Percentiles rank a stretch among this genome's conserved stretches.
phyloP scores from a whole-genome alignment of 2,888 invertebrate species.

The Lydus trimaculatus region DNA sequence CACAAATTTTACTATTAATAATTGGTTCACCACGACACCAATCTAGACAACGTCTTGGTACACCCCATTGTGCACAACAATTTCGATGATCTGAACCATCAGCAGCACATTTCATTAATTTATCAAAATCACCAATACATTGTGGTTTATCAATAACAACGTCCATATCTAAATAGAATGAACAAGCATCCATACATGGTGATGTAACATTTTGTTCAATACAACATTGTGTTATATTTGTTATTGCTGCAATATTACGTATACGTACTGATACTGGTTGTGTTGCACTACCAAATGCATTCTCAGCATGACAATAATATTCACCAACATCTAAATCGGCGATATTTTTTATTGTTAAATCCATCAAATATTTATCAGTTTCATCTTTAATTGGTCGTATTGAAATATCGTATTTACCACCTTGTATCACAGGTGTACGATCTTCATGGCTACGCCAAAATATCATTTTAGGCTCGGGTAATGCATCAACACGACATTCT shows the following conservation, averaged over 20 bases:
- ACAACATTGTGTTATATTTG: slow-evolving; percentile 83
- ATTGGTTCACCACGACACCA: slow-evolving; percentile 84
- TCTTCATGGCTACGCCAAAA: slow-evolving; percentile 83
- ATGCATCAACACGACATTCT: slow-evolving; percentile 79
- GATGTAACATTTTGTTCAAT: slow-evolving; percentile 79
- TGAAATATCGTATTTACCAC: slow-evolving; percentile 76
- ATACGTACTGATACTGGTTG: slow-evolving; percentile 77
- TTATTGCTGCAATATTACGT: slow-evolving; percentile 68
- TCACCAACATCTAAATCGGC: slow-evolving; percentile 76
- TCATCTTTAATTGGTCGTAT: slow-evolving; percentile 69
- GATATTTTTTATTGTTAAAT: slow-evolving; percentile 76
- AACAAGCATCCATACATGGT: slow-evolving; percentile 83
- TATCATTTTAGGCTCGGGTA: slow-evolving; percentile 80
- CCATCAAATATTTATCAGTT: slow-evolving; percentile 76
- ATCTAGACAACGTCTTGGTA: slow-evolving; percentile 82
- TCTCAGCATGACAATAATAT: slow-evolving; percentile 86
- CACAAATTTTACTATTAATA: slow-evolving; percentile 70
- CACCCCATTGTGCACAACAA: slow-evolving; percentile 82
- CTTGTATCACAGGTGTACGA: slow-evolving; percentile 77
- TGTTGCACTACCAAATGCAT: slow-evolving; percentile 78
- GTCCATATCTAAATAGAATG: slow-evolving; percentile 83
- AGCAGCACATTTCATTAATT: slow-evolving; percentile 86
- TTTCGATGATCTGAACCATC: slow-evolving; percentile 83
- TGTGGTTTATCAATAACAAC: slow-evolving; percentile 81
- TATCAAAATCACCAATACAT: slow-evolving; percentile 84